Base-by-base conservation (phyloP, 2,797 vertebrate genomes). In the Chrosomus eos region DNA sequence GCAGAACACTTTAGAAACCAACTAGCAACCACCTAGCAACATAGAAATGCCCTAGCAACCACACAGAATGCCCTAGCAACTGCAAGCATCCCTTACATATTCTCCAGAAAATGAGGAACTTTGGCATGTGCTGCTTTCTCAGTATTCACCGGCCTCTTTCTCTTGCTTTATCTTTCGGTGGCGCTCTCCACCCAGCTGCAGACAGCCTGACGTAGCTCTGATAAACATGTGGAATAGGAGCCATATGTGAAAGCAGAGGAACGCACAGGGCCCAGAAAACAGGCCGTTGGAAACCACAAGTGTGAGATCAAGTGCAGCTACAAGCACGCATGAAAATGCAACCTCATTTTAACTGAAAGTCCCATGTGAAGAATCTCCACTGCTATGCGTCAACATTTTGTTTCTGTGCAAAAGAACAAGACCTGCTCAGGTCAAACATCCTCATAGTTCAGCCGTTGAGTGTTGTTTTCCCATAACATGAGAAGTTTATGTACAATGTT, bases 401-500 rank as follows among this genome's bases (percentile, higher is more conserved):
- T 64, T 19, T n/a, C n/a, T 73, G 55, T 5, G 55, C 55, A 73
- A 10, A 67, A 26, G 64, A 40, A 68, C 4, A 31, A 81, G 43
- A 72, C 26, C 53, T 14, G 28, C 60, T 45, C 80, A 6, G 26
- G 11, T 81, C 67, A 60, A 72, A 72, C 23, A 31, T 60, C 28
- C 3, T 31, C 43, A 28, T 55, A 60, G 80, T 23, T 81, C 33
- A 10, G 36, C 51, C 3, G 5, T 7, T 18, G 21, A 33, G 6
- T 55, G 36, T 53, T 4, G 10, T 31, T 23, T 31, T 40, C 21
- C 18, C 67, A 90, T 89, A 74, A 86, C 89, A 89, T 5, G 68
- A 26, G 28, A 40, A 7, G 21, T 92, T 91, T 90, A 90, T 81
- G 83, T 87, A 89, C 36, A 77, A 23, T 89, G 87, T 91, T 92